These are phyloP conservation scores for Anabas testudineus DNA, from an alignment of 2,797 vertebrate species.

Conservation along the genomic window DNA sequence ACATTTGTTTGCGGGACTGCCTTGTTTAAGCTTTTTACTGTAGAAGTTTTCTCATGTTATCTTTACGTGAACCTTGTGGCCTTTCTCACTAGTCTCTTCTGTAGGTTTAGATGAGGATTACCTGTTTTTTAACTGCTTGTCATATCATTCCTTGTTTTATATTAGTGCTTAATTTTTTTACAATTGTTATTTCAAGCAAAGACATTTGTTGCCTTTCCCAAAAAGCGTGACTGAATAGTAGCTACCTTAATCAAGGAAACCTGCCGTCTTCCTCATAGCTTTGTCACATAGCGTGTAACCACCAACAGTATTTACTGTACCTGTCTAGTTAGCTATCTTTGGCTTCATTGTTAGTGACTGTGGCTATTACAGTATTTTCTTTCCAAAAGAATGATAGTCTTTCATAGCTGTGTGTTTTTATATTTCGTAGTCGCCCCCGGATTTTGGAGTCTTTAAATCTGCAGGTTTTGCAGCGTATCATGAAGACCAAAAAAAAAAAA, in stretches of 20 bases:
- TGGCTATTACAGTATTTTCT: slow-evolving; percentile 59
- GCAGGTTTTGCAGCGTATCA: slow-evolving; percentile 22
- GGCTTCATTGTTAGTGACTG: slow-evolving; percentile 68
- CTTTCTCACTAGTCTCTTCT: slow-evolving; percentile 73
- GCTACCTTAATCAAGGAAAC: slow-evolving; percentile 63
- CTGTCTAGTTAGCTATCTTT: slow-evolving; percentile 63
- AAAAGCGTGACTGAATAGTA: slow-evolving; percentile 61
- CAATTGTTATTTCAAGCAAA: slow-evolving; percentile 54
- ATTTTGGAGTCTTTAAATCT: slow-evolving; percentile 48
- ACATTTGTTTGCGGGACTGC: slow-evolving; percentile 74
- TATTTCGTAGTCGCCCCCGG: slow-evolving; percentile 42
- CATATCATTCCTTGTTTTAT: slow-evolving; percentile 78
- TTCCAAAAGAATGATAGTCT: slow-evolving; percentile 42
- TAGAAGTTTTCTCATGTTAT: slow-evolving; percentile 64
- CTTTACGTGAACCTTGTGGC: slow-evolving; percentile 78
- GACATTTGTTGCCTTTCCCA: slow-evolving; percentile 68
- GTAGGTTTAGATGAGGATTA: slow-evolving; percentile 66
- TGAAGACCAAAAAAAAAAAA: slow-evolving; percentile 30
- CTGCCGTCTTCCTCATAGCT: slow-evolving; percentile 73
- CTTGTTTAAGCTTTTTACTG: slow-evolving; percentile 69
- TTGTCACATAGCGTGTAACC: slow-evolving; percentile 63
- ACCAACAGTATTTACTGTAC: slow-evolving; percentile 68
- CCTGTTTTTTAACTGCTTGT: slow-evolving; percentile 71
- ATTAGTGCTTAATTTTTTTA: slow-evolving; percentile 68
- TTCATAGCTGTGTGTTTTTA: slow-evolving; percentile 61